phyloP scores from a whole-genome alignment of 2,113 vertebrate species.

The Conger conger region DNA sequence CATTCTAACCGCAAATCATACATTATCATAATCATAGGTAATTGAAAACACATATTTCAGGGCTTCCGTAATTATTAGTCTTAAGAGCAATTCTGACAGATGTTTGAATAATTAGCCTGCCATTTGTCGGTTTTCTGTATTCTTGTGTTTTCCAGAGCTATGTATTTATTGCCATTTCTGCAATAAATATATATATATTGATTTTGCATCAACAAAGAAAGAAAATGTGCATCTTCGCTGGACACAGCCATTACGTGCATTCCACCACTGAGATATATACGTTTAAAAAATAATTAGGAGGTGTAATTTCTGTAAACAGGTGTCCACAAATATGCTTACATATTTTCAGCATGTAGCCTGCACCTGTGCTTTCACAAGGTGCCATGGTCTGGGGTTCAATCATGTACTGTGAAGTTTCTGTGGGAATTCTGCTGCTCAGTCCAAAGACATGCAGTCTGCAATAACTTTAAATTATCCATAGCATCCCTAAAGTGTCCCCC shows the following conservation, averaged over 20 bases:
- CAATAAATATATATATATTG: background rate
- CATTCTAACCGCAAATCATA: background rate
- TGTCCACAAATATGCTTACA: too few species aligned
- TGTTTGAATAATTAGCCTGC: background rate
- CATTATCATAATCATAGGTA: background rate
- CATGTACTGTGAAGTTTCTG: background rate
- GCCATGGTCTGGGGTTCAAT: too few species aligned
- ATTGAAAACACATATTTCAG: background rate
- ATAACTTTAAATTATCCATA: too few species aligned
- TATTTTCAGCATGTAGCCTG: too few species aligned
- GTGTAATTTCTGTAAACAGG: too few species aligned
- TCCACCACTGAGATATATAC: too few species aligned
- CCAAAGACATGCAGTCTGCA: background rate
- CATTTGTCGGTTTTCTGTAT: background rate
- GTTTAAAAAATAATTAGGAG: too few species aligned
- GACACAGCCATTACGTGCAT: background rate
- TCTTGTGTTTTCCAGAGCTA: background rate
- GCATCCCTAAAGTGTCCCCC: background rate
- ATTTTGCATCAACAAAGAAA: background rate
- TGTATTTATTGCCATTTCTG: background rate
- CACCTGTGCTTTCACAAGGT: too few species aligned
- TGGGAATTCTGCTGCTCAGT: background rate
- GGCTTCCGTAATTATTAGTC: background rate
- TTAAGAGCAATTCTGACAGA: background rate
- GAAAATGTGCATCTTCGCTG: background rate